A percentile compares a stretch with the other conserved stretches of the same genome.
phyloP scores from a whole-genome alignment of 1,140 invertebrate species.

The Drosophila lowei region DNA sequence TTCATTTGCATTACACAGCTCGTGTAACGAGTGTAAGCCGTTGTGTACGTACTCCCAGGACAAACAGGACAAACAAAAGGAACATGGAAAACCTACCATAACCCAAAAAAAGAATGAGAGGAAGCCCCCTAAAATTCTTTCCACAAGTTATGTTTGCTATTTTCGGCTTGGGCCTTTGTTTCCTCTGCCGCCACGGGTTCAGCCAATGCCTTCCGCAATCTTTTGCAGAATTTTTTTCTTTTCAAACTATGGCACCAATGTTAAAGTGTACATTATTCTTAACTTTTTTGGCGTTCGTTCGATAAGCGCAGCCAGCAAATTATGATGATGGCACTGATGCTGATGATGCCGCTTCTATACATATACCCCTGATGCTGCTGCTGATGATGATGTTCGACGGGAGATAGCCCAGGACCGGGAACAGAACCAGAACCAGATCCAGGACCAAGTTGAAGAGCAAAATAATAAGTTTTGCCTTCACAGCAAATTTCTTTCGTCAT shows the following conservation, averaged over 20 bases:
- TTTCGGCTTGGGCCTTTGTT: conserved; percentile 29
- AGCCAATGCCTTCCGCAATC: conserved; percentile 44
- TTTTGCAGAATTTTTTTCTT: conserved; percentile 50
- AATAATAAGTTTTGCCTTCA: conserved; percentile 53
- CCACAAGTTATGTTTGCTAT: conserved; percentile 50
- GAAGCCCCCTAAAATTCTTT: conserved; percentile 36
- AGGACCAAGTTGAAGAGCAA: conserved; percentile 24
- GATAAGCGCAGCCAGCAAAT: conserved; percentile 68
- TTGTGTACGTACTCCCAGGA: not conserved
- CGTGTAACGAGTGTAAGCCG: not conserved
- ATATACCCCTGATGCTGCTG: conserved; percentile 31
- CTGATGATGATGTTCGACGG: conserved; percentile 53
- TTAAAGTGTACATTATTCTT: conserved; percentile 75
- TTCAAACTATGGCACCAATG: conserved; percentile 66
- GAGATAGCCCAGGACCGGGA: conserved; percentile 38
- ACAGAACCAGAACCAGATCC: not conserved
- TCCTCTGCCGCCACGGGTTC: conserved; percentile 7
- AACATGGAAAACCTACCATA: not conserved
- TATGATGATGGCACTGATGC: conserved; percentile 58
- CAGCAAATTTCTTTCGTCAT: conserved; percentile 50
- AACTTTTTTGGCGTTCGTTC: conserved; percentile 66
- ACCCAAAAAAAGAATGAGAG: not conserved
- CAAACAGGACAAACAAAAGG: conserved; percentile 27
- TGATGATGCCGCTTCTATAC: conserved; percentile 5
- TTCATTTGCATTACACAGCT: conserved; percentile 48